Conservation (phyloP, 2,113 vertebrate species). For the Channa maculata region DNA sequence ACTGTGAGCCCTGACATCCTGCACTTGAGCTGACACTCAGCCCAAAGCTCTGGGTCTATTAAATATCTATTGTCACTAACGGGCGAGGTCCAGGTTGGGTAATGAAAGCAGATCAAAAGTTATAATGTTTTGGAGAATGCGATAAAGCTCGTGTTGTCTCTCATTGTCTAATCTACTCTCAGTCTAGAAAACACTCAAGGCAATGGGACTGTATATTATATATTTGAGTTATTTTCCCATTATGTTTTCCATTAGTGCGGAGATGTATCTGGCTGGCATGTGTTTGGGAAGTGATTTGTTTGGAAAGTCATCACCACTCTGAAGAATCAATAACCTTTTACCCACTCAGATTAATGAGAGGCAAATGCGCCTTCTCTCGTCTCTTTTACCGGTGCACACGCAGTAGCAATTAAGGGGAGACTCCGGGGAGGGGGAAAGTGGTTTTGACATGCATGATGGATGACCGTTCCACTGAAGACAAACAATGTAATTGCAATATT, state of each 20-base stretch:
- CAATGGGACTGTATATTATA: slow-evolving; percentile 47
- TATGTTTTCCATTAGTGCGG: slow-evolving; percentile 78
- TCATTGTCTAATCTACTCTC: slow-evolving; percentile 57
- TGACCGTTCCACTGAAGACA: slow-evolving; percentile 65
- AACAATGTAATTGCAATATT: slow-evolving; percentile 71
- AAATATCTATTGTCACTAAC: slow-evolving; percentile 56
- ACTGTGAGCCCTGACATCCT: slow-evolving; percentile 56
- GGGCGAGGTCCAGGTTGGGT: slow-evolving; percentile 42
- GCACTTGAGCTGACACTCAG: slow-evolving; percentile 57
- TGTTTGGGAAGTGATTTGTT: slow-evolving; percentile 82
- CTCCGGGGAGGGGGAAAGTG: slow-evolving; percentile 35
- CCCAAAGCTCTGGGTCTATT: slow-evolving; percentile 45
- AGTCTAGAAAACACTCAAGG: slow-evolving; percentile 44
- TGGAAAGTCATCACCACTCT: slow-evolving; percentile 78
- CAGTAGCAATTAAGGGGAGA: slow-evolving; percentile 72
- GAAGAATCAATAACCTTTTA: slow-evolving; percentile 84
- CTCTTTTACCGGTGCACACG: slow-evolving; percentile 64
- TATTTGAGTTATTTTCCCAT: slow-evolving; percentile 77
- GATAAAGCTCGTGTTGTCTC: slow-evolving; percentile 41
- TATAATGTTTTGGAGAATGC: slow-evolving; percentile 61
- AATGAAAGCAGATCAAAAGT: slow-evolving; percentile 65
- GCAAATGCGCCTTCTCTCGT: slow-evolving; percentile 74
- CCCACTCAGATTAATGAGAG: slow-evolving; percentile 81
- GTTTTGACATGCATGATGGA: slow-evolving; percentile 76
- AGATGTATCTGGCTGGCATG: slow-evolving; percentile 69